phyloP scores from a whole-genome alignment of 2,797 vertebrate genomes.

The Phoxinus dragarum region DNA sequence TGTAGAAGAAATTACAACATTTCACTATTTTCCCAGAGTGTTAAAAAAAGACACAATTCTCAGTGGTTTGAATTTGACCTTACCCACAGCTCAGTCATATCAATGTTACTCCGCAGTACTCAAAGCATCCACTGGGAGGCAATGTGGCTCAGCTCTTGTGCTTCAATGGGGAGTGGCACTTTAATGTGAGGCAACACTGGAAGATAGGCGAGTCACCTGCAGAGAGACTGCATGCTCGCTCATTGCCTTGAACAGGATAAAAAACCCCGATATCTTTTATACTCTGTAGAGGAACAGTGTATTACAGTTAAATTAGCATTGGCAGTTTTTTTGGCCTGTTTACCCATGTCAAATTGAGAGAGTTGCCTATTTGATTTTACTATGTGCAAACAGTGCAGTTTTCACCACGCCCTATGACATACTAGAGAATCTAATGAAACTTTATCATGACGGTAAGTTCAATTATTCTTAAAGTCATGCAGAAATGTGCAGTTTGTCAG shows the following conservation, averaged over 20 bases:
- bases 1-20: not conserved
- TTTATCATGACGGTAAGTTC: not conserved
- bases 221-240: not conserved
- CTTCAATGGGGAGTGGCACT: constrained; percentile 34
- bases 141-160: constrained; percentile 38
- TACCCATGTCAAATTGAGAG: not conserved
- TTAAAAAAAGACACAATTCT: not conserved
- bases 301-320: not conserved
- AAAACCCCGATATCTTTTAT: constrained; percentile 5
- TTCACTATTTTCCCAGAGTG: not conserved
- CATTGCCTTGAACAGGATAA: not conserved
- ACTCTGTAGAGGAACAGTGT: not conserved
- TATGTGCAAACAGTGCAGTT: not conserved
- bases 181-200: not conserved
- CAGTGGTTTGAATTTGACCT: constrained; percentile 12
- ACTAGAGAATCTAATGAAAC: not conserved
- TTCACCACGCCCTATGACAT: not conserved
- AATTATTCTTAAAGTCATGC: not conserved
- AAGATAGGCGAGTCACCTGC: constrained; percentile 22
- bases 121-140: constrained; percentile 53
- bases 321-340: not conserved
- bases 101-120: constrained; percentile 35
- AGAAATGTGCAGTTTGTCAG: not conserved
- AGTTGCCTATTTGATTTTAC: not conserved
- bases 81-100: not conserved